Percentiles rank a stretch among this genome's conserved stretches.
Evolutionary conservation across 2,888 invertebrate genomes (phyloP).

Genomic region (Myopa testacea): DNA sequence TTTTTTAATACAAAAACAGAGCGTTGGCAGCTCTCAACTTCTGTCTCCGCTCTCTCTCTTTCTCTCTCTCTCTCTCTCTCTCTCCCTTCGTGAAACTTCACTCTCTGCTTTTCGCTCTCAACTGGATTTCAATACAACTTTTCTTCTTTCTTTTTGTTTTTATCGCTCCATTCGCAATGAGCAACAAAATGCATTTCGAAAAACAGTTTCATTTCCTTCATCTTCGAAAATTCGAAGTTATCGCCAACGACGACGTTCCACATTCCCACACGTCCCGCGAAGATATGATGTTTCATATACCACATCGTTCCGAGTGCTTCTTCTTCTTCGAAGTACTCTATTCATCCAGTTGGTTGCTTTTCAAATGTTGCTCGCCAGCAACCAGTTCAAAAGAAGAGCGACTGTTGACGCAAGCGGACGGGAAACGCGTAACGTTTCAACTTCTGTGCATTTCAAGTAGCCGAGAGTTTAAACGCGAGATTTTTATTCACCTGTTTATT

Average conservation of each 20-base stretch:
- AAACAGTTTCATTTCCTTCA: not conserved
- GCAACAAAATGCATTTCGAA: slow-evolving; percentile 24
- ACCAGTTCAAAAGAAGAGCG: slow-evolving; percentile 51
- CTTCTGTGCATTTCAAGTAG: not conserved
- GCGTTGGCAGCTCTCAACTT: slow-evolving; percentile 4
- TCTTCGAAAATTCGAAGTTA: slow-evolving; percentile 29
- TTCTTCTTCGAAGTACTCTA: too few relatives aligned
- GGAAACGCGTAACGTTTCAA: slow-evolving; percentile 38
- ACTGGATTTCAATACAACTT: too few relatives aligned
- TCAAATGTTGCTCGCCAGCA: not conserved
- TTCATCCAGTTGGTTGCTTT: not conserved
- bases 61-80: not conserved
- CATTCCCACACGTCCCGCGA: not conserved
- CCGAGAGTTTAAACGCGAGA: slow-evolving; percentile 37
- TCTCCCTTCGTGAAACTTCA: not conserved
- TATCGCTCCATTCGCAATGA: slow-evolving; percentile 36
- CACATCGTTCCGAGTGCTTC: too few relatives aligned
- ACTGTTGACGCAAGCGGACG: slow-evolving; percentile 53
- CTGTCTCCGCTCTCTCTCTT: not conserved
- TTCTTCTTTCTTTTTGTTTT: slow-evolving; percentile 39
- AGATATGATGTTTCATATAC: too few relatives aligned
- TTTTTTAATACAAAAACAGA: not conserved
- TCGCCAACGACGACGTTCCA: not conserved
- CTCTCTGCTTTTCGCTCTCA: not conserved
- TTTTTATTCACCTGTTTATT: slow-evolving; percentile 8